phyloP scores from a whole-genome alignment of 2,113 vertebrate genomes.

The Tenebrosternarchus preto region DNA sequence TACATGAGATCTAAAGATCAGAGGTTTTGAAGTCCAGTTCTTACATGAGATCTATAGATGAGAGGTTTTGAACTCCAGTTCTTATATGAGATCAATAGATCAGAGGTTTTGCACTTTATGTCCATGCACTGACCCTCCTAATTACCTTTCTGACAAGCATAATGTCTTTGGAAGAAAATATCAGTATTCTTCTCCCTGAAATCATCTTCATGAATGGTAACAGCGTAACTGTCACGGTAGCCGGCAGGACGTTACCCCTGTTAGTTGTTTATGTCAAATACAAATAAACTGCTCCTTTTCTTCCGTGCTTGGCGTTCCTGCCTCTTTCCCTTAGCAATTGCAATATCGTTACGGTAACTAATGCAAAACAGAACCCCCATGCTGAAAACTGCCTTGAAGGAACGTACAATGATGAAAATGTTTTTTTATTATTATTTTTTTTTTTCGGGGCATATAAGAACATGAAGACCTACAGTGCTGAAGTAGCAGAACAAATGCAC shows the following conservation, averaged over 20 bases:
- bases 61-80: background rate
- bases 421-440: background rate
- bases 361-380: slow-evolving; percentile 5
- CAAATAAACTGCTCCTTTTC: no score
- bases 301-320: no score
- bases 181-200: slow-evolving; percentile 7
- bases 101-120: background rate
- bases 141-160: background rate
- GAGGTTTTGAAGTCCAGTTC: background rate
- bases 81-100: slow-evolving; percentile 4
- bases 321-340: no score
- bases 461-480: background rate
- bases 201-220: slow-evolving; percentile 13
- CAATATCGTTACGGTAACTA: no score
- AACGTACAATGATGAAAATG: background rate
- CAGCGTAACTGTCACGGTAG: no score
- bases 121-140: background rate
- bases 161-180: background rate
- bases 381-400: background rate
- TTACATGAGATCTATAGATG: slow-evolving; percentile 8
- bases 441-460: background rate
- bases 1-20: slow-evolving; percentile 4
- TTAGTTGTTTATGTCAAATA: no score
- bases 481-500: background rate
- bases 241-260: no score